Base-by-base conservation (phyloP, 2,113 vertebrate species). In the Rhagologus leucostigma region DNA sequence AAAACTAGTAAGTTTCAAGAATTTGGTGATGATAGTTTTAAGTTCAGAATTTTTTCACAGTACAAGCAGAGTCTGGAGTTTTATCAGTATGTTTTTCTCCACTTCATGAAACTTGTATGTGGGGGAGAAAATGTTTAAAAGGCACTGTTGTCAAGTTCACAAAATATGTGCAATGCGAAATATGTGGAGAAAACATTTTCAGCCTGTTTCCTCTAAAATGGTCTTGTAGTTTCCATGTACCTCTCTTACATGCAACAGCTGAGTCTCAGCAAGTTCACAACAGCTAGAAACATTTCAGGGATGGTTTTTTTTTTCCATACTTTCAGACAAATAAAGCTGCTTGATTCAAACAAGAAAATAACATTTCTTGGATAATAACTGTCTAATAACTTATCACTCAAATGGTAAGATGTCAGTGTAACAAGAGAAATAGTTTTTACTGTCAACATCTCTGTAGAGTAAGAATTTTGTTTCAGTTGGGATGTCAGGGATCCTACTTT, bases 261-360 rank as follows among this genome's bases (percentile, higher is more conserved):
- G 41, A 82, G 30, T 35, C 7, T 87, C 49, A 73, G 17, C 30
- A 56, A 63, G 16, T 59, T 84, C 16, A 14, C 46, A 63, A 20
- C 8, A 73, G 7, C 27, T 65, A 71, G 35, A 35, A 89, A n/a
- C 9, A 85, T 16, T 64, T 82, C 37, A 77, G 32, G 8, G 7
- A 11, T 71, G 44, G 27, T 7, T 0, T 0, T 4, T 57, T 6
- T 53, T 62, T 63, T 55, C 52, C 1, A 0, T 63, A 2, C 13
- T 71, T 89, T 84, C 57, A 86, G 46, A 33, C 1, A 4, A 50
- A 56, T 46, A 47, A 32, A 90, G 30, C 23, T 49, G 11, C 26
- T 55, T 63, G 5, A 74, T 69, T 79, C 23, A 59, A 86, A 44
- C 32, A 59, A 46, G 20, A 52, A 74, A 89, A 57, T 57, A 68